Conservation (phyloP, 2,797 vertebrate species). For the Rousettus madagascariensis region DNA sequence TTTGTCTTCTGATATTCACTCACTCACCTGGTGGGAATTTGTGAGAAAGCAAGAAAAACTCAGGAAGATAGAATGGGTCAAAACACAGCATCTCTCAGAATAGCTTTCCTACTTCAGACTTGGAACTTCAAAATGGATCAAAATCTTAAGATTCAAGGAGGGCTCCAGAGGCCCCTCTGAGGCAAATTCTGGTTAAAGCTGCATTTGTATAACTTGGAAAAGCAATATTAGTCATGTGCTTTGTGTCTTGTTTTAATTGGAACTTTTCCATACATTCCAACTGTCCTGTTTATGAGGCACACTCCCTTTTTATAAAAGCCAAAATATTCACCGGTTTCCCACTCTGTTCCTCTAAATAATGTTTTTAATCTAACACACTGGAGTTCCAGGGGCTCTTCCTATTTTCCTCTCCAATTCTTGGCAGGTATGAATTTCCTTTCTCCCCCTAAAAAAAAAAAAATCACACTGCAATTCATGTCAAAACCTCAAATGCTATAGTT, state of each 20-base stretch:
- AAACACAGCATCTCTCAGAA: background rate
- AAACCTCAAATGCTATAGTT: slow-evolving; percentile 25
- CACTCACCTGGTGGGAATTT: slow-evolving; percentile 2
- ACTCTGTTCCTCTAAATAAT: slow-evolving; percentile 71
- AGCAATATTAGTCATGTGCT: slow-evolving; percentile 77
- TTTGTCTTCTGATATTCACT: slow-evolving; percentile 19
- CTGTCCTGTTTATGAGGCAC: slow-evolving; percentile 77
- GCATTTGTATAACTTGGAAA: slow-evolving; percentile 77
- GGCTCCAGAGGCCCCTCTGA: slow-evolving; percentile 63
- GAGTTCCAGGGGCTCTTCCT: slow-evolving; percentile 62
- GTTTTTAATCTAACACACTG: slow-evolving; percentile 67
- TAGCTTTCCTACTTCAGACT: background rate
- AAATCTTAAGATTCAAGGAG: slow-evolving; percentile 43
- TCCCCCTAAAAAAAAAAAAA: background rate
- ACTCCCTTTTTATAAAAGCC: slow-evolving; percentile 78
- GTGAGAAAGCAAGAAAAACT: background rate
- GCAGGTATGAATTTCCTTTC: slow-evolving; percentile 62
- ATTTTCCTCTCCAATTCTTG: slow-evolving; percentile 62
- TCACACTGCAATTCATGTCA: slow-evolving; percentile 13
- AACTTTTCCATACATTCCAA: slow-evolving; percentile 80
- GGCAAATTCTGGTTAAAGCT: slow-evolving; percentile 68
- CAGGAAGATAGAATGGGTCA: background rate
- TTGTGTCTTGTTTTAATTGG: slow-evolving; percentile 78
- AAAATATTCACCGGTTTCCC: slow-evolving; percentile 76
- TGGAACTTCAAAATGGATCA: slow-evolving; percentile 14